Evolutionary conservation across 2,888 invertebrate genomes (phyloP), one percentile per base, ranked within the genome.

Genomic region (Calliopum simillimum): DNA sequence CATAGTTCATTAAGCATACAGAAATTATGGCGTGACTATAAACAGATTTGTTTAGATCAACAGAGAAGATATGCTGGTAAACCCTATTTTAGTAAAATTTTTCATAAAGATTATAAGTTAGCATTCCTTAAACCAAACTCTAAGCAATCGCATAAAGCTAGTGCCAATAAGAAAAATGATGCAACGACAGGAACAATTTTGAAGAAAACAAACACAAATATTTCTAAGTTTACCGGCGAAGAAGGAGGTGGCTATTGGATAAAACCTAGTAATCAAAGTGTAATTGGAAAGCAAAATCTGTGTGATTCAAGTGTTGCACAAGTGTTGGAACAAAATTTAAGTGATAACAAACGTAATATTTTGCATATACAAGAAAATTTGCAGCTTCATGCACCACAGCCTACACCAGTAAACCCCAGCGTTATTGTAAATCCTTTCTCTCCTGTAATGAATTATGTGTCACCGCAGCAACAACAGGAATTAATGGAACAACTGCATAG

Each of bases 211-310:
- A 77, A 76, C 70, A 72, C 73, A 6, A 77, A 75, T 59, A 73
- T 76, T 47, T 75, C 76, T 1, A 69, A 74, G 16, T 76, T 74
- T 44, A 77, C 77, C 0, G 77, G 77, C 8, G 74, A 74, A 49
- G 77, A 77, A 55, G n/a, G n/a, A n/a, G 76, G 74, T 0, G 77
- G 77, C 11, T 72, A 68, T 68, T 77, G 77, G 77, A 67, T 72
- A 61, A 69, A 69, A 21, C 59, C 67, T 5, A 67, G 14, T 21
- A 41, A 16, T 44, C 43, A 33, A 43, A n/a, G n/a, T n/a, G n/a
- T n/a, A n/a, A n/a, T n/a, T 46, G 19, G n/a, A 16, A 53, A n/a
- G 23, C 64, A 51, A 16, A 64, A 12, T 46, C 33, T 13, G 12
- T 13, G 23, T 25, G 21, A 44, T n/a, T 23, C 62, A 43, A 21